A percentile compares a stretch with the other conserved stretches of the same genome.
These are phyloP conservation scores for Chaunax sp. DNA, from an alignment of 2,797 vertebrate genomes.

Conservation along the genomic window DNA sequence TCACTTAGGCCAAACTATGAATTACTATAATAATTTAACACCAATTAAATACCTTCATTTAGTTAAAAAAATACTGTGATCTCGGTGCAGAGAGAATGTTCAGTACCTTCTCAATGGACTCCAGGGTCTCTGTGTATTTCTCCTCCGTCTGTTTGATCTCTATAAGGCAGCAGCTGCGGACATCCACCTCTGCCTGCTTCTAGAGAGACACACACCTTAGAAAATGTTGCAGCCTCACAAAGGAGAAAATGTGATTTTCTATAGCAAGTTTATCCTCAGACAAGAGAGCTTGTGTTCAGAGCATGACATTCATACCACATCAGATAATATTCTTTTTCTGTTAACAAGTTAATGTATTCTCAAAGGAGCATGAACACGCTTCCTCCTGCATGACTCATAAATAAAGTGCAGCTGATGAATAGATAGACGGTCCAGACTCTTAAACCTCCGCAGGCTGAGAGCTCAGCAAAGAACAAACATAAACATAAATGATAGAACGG, in stretches of 20 bases:
- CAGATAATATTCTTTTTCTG: too few relatives aligned
- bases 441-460: too few relatives aligned
- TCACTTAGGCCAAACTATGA: conserved; percentile 3
- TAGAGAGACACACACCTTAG: conserved; percentile 63
- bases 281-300: not conserved
- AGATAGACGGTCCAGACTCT: too few relatives aligned
- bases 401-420: too few relatives aligned
- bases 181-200: conserved; percentile 90
- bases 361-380: not conserved
- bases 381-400: not conserved
- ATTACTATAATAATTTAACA: not conserved
- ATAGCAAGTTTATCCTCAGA: not conserved
- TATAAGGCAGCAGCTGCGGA: conserved; percentile 91
- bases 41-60: not conserved
- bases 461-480: too few relatives aligned
- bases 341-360: not conserved
- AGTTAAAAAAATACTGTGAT: not conserved
- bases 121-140: conserved; percentile 91
- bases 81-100: not conserved
- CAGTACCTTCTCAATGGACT: conserved; percentile 89
- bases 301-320: not conserved
- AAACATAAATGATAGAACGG: too few relatives aligned
- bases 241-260: not conserved
- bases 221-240: not conserved
- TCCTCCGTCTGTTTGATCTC: conserved; percentile 98